A percentile compares a stretch with the other conserved stretches of the same genome.
These are phyloP conservation scores for Meteorus cinctellus DNA, from an alignment of 2,888 invertebrate genomes.

Conservation along the genomic window DNA sequence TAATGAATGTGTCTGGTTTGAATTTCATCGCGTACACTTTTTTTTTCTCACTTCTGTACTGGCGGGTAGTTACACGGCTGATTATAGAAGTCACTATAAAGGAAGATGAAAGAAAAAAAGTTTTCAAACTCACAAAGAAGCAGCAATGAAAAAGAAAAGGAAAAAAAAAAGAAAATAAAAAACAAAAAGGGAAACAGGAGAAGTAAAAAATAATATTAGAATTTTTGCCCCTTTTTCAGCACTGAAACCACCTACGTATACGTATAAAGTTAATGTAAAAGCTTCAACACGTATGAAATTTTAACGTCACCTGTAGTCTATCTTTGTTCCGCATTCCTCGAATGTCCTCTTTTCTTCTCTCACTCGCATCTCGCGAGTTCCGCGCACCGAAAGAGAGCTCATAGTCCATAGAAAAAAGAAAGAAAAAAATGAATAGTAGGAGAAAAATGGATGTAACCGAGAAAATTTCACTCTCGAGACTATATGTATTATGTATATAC, in stretches of 20 bases:
- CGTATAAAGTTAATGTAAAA: conserved; percentile 38
- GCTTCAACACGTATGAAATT: conserved; percentile 40
- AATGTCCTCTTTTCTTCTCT: not conserved
- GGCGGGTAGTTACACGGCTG: not conserved
- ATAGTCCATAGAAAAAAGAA: conserved; percentile 19
- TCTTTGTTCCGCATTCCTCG: conserved; percentile 24
- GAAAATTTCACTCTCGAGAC: conserved; percentile 33
- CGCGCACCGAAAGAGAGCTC: conserved; percentile 12
- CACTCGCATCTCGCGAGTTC: not conserved
- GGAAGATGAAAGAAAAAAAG: conserved; percentile 9
- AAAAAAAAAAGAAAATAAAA: not conserved
- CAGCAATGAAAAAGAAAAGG: too few relatives aligned
- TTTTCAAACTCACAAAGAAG: not conserved
- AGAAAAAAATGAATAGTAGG: conserved; percentile 13
- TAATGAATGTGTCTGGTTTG: not conserved
- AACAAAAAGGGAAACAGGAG: not conserved
- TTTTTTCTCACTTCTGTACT: not conserved
- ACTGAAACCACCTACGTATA: conserved; percentile 20
- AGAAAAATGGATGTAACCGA: conserved; percentile 29
- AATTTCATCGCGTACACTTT: conserved; percentile 1
- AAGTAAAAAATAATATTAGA: conserved; percentile 13
- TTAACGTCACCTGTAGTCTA: conserved; percentile 33
- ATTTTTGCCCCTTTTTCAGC: conserved; percentile 13
- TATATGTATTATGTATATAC: conserved; percentile 11
- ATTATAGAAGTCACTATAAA: conserved; percentile 7